Conservation (phyloP, 2,797 vertebrate genomes). For the Pachyuromys duprasi region DNA sequence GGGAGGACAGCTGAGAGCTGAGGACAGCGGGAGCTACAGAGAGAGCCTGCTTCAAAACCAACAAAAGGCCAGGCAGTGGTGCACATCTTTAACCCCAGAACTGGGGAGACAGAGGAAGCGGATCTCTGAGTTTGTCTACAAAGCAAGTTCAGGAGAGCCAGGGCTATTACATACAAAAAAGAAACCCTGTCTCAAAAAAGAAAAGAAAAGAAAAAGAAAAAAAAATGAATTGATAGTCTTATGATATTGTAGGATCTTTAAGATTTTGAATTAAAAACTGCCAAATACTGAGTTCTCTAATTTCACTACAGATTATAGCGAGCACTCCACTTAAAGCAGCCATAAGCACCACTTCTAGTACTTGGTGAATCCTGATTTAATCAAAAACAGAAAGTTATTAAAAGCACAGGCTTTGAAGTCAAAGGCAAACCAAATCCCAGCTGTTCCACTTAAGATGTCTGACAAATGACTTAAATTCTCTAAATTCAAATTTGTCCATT, state of each 20-base stretch:
- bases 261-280: constrained; percentile 34
- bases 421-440: constrained; percentile 58
- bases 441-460: constrained; percentile 3
- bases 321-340: constrained; percentile 38
- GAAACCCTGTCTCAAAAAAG: neutral
- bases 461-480: constrained; percentile 49
- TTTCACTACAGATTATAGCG: neutral
- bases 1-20: neutral
- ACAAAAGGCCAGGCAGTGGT: neutral
- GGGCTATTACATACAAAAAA: too few relatives aligned
- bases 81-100: too few relatives aligned
- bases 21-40: neutral
- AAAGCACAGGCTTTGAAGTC: constrained; percentile 40
- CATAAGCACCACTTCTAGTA: constrained; percentile 15
- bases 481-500: constrained; percentile 47
- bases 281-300: constrained; percentile 46
- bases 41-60: neutral
- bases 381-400: constrained; percentile 54
- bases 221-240: neutral
- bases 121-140: too few relatives aligned
- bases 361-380: constrained; percentile 36
- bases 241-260: constrained; percentile 1
- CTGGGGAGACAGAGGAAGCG: too few relatives aligned
- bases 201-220: neutral
- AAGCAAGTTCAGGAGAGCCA: too few relatives aligned